Base-by-base conservation (phyloP, 2,113 vertebrate genomes). In the Thunnus maccoyii region DNA sequence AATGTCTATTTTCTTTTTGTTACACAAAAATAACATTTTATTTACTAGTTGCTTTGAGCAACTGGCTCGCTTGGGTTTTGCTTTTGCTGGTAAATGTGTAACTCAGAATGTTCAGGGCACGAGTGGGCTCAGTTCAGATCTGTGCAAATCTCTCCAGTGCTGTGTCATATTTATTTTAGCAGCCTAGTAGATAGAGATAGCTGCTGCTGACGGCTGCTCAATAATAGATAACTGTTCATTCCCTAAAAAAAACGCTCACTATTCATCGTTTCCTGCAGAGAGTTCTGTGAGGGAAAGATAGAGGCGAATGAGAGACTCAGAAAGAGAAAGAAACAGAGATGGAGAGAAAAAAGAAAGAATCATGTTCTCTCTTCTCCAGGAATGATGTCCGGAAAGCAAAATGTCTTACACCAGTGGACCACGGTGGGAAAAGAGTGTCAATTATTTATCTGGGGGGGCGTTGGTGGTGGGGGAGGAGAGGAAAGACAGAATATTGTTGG, bases 121-220 rank as follows among this genome's bases (percentile, higher is more conserved):
- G 5, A 83, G 79, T 76, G 74, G 76, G 78, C 82, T 83, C 61
- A 41, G 79, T 72, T 86, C 79, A 89, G 75, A 87, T 87, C 78
- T 62, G 48, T 70, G 77, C 72, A 73, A 86, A 84, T 91, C 83
- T 84, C 89, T 83, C 56, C 79, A 52, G 58, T 27, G 67, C 87
- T 83, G 79, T 78, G 83, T 90, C 89, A 88, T 90, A 90, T 92
- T 92, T 92, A 93, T 90, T 92, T 89, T 65, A 88, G 76, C 85
- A 83, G 80, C 77, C 83, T 17, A 81, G 77, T 60, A 77, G 78
- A 87, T 84, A 70, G 84, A 92, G 89, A 89, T 70, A 86, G 89
- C 84, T 73, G 76, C 88, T 85, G 76, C 86, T 60, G 87, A 81
- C 87, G 88, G 86, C 86, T 82, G 79, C 82, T 92, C 80, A 93